Evolutionary conservation across 2,888 invertebrate genomes (phyloP).

Genomic region (Panzeria rudis): DNA sequence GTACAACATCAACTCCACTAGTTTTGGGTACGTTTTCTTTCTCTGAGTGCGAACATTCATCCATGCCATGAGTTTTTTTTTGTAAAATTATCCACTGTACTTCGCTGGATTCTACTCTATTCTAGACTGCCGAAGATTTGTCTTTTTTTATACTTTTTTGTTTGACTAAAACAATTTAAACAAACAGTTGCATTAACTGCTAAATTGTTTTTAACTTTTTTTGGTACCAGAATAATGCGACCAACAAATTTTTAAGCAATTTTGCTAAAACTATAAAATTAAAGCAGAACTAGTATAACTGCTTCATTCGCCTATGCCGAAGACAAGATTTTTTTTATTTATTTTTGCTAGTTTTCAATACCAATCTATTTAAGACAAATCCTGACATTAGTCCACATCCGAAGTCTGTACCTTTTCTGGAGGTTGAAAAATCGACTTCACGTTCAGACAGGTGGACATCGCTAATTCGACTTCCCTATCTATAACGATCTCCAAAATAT

Average conservation of each 20-base stretch:
- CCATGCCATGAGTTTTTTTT: background rate
- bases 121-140: background rate
- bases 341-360: no score
- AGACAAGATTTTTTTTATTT: no score
- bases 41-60: constrained; percentile 16
- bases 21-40: background rate
- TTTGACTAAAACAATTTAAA: constrained; percentile 47
- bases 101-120: background rate
- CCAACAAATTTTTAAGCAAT: background rate
- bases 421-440: no score
- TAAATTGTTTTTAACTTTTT: constrained; percentile 48
- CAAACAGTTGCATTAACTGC: constrained; percentile 54
- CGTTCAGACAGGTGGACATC: no score
- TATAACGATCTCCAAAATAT: no score
- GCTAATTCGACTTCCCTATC: no score
- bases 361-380: no score
- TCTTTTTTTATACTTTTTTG: constrained; percentile 17
- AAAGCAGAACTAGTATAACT: no score
- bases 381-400: no score
- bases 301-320: no score
- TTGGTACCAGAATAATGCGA: background rate
- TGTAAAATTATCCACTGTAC: background rate
- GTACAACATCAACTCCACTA: constrained; percentile 12
- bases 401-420: no score
- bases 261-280: background rate